A percentile compares a stretch with the other conserved stretches of the same genome.
phyloP scores from a whole-genome alignment of 2,888 invertebrate genomes.

The Allacma fusca region DNA sequence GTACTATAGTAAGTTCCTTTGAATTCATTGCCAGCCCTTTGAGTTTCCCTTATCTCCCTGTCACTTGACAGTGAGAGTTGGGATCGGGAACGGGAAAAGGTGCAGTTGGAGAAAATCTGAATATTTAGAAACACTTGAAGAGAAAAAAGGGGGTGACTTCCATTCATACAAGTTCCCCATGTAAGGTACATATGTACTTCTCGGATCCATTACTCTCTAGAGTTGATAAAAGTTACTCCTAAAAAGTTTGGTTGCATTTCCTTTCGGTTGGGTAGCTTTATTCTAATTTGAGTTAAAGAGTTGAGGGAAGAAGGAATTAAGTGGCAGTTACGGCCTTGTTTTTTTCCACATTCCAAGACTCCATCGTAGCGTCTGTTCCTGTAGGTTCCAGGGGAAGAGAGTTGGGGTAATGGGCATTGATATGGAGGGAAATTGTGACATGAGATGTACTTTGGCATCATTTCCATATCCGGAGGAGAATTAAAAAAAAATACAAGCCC shows the following conservation, averaged over 20 bases:
- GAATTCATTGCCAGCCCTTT: not conserved
- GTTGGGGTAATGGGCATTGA: not conserved
- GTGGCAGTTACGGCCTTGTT: constrained; percentile 13
- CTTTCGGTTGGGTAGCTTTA: constrained; percentile 13
- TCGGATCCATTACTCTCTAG: no score
- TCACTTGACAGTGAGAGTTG: not conserved
- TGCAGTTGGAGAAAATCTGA: not conserved
- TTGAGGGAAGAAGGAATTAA: constrained; percentile 15
- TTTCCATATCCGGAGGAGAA: constrained; percentile 58
- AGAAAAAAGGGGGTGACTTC: no score
- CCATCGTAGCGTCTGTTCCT: not conserved
- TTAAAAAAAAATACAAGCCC: constrained; percentile 54
- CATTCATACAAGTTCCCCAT: no score
- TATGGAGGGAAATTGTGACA: constrained; percentile 13
- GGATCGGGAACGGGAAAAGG: not conserved
- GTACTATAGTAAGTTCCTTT: no score
- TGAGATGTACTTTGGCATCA: constrained; percentile 36
- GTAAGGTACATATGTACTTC: no score
- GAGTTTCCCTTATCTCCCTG: not conserved
- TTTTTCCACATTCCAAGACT: constrained; percentile 3
- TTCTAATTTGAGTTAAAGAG: constrained; percentile 39
- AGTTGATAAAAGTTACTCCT: no score
- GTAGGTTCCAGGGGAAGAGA: not conserved
- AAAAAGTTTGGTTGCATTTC: no score
- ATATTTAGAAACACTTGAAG: no score